Percentiles rank a stretch among this genome's conserved stretches.
These are phyloP conservation scores for Irena cyanogastra DNA, from an alignment of 2,113 vertebrate species.

Conservation along the genomic window DNA sequence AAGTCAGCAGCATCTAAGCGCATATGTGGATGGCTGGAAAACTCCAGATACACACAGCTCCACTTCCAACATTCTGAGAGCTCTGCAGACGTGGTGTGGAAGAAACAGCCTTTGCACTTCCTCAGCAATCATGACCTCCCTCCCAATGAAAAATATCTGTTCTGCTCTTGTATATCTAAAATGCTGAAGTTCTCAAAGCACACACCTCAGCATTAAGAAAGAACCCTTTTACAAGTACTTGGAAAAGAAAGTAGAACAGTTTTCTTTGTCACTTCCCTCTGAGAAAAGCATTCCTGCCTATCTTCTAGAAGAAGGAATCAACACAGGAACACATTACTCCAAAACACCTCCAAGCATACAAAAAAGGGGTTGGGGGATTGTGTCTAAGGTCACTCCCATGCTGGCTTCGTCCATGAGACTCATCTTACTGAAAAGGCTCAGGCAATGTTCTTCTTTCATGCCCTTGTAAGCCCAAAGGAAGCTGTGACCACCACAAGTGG, in stretches of 20 bases:
- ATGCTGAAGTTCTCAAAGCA: neutral
- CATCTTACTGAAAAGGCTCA: neutral
- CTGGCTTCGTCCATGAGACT: neutral
- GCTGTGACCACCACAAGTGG: fast-evolving
- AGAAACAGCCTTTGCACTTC: neutral
- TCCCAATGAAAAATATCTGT: neutral
- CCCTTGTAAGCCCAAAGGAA: neutral
- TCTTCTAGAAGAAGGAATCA: neutral
- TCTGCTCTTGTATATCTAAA: neutral
- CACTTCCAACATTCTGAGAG: neutral
- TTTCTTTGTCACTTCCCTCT: neutral
- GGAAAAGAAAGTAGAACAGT: neutral
- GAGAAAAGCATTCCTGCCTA: neutral
- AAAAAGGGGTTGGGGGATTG: neutral
- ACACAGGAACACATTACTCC: neutral
- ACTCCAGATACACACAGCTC: neutral
- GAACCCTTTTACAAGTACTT: neutral
- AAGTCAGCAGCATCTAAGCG: neutral
- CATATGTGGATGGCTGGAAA: neutral
- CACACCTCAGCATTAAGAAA: neutral
- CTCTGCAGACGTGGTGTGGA: neutral
- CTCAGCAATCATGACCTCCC: fast-evolving
- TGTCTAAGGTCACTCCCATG: neutral
- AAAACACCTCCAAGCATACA: neutral
- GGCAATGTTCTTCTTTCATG: neutral